phyloP scores from a whole-genome alignment of 2,113 vertebrate genomes.

The Orientallactaga bullata region DNA sequence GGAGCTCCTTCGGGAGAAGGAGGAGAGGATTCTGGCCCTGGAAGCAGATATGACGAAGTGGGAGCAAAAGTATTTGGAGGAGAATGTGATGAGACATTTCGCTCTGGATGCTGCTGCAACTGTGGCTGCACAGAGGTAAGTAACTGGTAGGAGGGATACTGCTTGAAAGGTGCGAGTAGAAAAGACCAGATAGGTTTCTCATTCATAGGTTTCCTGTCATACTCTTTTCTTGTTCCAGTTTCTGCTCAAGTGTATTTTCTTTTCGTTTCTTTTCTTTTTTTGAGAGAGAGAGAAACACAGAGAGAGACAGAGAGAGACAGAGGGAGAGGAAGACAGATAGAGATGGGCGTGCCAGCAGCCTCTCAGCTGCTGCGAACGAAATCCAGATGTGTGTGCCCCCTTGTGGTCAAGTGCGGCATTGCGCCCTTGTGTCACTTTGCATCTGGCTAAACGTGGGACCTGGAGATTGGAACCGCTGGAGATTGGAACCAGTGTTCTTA shows the following conservation, averaged over 20 bases:
- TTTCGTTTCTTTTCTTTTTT: too few species aligned
- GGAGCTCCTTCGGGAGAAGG: conserved; percentile 98
- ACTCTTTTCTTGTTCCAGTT: neutral
- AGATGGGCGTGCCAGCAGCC: too few species aligned
- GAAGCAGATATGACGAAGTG: conserved; percentile 99
- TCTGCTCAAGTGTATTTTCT: neutral
- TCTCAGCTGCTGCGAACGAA: too few species aligned
- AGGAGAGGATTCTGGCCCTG: conserved; percentile 96
- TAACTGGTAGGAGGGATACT: neutral
- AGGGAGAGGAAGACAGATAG: too few species aligned
- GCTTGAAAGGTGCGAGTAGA: neutral
- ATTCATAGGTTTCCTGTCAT: neutral
- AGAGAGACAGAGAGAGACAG: too few species aligned
- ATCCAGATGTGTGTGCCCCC: too few species aligned
- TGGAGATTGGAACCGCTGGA: too few species aligned
- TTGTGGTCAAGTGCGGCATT: too few species aligned
- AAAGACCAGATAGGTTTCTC: neutral
- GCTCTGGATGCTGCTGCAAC: conserved; percentile 97
- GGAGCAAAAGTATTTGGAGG: conserved; percentile 99
- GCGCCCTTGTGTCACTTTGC: too few species aligned
- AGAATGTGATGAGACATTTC: conserved; percentile 99
- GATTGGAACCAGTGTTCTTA: too few species aligned
- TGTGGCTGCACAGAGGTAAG: conserved; percentile 95
- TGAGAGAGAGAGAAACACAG: too few species aligned
- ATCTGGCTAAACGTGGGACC: too few species aligned